Conservation (phyloP, 2,113 vertebrate genomes). For the Halichoeres trimaculatus region DNA sequence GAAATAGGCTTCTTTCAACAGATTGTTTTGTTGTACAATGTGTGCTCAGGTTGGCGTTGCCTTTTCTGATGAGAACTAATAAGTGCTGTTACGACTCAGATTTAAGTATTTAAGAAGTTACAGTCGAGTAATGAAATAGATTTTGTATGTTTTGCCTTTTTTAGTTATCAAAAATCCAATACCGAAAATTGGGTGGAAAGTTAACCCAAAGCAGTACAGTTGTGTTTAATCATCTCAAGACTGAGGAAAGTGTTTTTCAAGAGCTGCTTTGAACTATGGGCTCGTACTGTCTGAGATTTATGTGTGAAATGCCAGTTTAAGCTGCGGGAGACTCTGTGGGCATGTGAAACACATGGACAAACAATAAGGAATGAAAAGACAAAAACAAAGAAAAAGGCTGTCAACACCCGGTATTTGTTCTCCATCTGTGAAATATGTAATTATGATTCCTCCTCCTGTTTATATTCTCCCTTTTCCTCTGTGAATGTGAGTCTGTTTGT, state of each 20-base stretch:
- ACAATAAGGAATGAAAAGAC: conserved; percentile 22
- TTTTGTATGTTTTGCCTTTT: no score
- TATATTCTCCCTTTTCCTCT: conserved; percentile 51
- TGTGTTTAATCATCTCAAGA: conserved; percentile 5
- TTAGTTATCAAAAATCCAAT: no score
- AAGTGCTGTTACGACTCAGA: no score
- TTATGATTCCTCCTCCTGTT: conserved; percentile 63
- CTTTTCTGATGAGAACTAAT: no score
- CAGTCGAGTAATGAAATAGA: no score
- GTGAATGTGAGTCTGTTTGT: conserved; percentile 63
- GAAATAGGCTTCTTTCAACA: no score
- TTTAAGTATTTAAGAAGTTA: no score
- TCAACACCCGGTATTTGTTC: conserved; percentile 28
- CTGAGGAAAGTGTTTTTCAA: conserved; percentile 3
- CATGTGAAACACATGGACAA: background rate
- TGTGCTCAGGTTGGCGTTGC: no score
- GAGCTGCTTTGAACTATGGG: conserved; percentile 1
- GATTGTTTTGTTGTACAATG: no score
- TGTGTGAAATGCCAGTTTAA: conserved; percentile 24
- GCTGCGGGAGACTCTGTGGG: conserved; percentile 25
- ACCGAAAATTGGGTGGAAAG: background rate
- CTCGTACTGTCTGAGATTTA: conserved; percentile 15
- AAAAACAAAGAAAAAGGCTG: conserved; percentile 42
- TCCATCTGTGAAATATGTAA: conserved; percentile 61
- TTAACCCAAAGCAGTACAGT: conserved; percentile 27